Conservation (phyloP, 2,888 invertebrate species). For the Meganola albula region DNA sequence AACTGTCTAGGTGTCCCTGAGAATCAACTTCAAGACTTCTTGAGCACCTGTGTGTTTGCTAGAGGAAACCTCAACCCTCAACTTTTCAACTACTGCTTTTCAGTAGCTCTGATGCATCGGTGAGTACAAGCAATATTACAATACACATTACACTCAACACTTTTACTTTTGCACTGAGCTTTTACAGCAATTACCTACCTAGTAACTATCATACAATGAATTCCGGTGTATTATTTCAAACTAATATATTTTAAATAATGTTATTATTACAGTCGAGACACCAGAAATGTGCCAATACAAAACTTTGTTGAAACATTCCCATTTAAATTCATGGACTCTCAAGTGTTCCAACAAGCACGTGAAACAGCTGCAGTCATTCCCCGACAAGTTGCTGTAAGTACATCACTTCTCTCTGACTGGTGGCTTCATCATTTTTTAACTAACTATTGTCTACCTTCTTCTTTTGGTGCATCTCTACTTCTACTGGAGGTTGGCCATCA, state of each 20-base stretch:
- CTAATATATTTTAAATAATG: too few species aligned
- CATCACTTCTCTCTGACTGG: slow-evolving; percentile 60
- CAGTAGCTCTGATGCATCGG: slow-evolving; percentile 87
- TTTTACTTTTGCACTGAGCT: too few species aligned
- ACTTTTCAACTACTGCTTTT: slow-evolving; percentile 87
- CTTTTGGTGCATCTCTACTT: too few species aligned
- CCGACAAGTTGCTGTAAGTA: slow-evolving; percentile 30
- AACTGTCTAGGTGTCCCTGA: slow-evolving; percentile 52
- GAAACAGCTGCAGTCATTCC: slow-evolving; percentile 74
- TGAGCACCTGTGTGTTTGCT: slow-evolving; percentile 82
- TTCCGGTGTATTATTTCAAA: too few species aligned
- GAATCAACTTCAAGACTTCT: slow-evolving; percentile 78
- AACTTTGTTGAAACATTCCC: slow-evolving; percentile 82
- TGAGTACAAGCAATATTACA: too few species aligned
- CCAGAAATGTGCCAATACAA: slow-evolving; percentile 76
- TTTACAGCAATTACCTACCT: too few species aligned
- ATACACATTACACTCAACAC: too few species aligned
- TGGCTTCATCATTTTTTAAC: slow-evolving; percentile 78
- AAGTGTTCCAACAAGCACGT: slow-evolving; percentile 75
- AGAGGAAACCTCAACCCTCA: slow-evolving; percentile 87
- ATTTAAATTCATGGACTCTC: slow-evolving; percentile 80
- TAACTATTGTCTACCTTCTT: too few species aligned
- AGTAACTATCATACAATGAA: too few species aligned
- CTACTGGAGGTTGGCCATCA: too few species aligned
- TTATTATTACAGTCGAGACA: slow-evolving; percentile 78